Evolutionary conservation across 2,113 vertebrate species (phyloP).

Genomic region (Mixornis gularis): DNA sequence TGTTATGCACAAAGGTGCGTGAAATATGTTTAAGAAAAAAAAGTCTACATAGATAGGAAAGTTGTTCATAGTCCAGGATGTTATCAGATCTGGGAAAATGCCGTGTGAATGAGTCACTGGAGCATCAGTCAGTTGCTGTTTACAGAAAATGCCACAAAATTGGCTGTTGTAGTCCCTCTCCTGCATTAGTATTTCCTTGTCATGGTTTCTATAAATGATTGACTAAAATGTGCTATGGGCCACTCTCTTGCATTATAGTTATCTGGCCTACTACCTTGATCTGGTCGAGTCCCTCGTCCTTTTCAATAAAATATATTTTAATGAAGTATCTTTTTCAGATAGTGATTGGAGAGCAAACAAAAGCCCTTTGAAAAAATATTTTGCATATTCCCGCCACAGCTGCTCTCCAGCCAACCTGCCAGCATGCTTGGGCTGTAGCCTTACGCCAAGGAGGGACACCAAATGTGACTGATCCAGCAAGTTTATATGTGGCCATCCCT

Average conservation of each 20-base stretch:
- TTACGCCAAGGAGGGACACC: background rate
- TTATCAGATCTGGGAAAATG: conserved; percentile 48
- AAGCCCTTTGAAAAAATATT: background rate
- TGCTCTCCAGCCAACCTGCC: background rate
- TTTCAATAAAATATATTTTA: background rate
- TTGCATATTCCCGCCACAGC: background rate
- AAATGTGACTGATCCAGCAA: background rate
- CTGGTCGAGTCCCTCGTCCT: background rate
- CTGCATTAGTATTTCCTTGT: background rate
- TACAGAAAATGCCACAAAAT: background rate
- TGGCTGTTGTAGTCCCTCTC: background rate
- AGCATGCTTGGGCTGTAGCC: accelerated
- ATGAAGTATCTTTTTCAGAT: background rate
- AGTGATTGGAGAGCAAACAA: background rate
- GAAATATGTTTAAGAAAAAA: conserved; percentile 44
- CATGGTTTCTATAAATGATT: background rate
- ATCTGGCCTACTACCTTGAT: background rate
- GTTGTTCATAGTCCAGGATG: background rate
- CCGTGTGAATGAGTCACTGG: conserved; percentile 1
- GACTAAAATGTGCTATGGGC: background rate
- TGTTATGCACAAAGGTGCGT: conserved; percentile 48
- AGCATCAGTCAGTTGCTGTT: background rate
- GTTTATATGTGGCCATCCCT: background rate
- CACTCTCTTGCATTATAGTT: background rate
- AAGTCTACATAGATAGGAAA: background rate